These are phyloP conservation scores for Pseudachorutes palmiensis DNA, from an alignment of 1,140 invertebrate species.

Conservation along the genomic window DNA sequence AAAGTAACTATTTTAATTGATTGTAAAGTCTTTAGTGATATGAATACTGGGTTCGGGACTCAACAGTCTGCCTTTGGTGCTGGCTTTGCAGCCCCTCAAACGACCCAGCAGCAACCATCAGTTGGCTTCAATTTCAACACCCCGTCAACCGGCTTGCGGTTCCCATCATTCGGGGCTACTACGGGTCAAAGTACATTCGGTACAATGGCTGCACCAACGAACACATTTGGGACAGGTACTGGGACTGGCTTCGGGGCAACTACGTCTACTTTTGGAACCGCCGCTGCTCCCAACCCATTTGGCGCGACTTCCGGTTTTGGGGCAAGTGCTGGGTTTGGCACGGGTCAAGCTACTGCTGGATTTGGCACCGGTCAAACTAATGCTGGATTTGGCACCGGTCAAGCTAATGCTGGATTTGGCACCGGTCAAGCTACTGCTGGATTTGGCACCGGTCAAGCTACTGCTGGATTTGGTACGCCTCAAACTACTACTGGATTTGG, in stretches of 20 bases:
- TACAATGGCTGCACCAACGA: background rate
- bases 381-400: conserved; percentile 36
- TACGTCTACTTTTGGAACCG: conserved; percentile 24
- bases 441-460: conserved; percentile 27
- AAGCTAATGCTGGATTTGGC: conserved; percentile 42
- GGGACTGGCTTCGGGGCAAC: conserved; percentile 18
- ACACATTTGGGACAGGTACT: conserved; percentile 14
- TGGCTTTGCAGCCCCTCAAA: too few species aligned
- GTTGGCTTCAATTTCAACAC: too few species aligned
- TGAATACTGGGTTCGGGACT: too few species aligned
- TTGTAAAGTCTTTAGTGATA: too few species aligned
- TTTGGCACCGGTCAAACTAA: conserved; percentile 35
- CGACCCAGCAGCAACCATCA: too few species aligned
- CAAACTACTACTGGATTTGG: conserved; percentile 43
- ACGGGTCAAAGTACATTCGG: background rate
- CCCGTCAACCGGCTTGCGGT: too few species aligned
- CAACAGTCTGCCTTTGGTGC: too few species aligned
- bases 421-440: conserved; percentile 26
- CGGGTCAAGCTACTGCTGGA: conserved; percentile 9
- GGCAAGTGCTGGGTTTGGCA: conserved; percentile 31
- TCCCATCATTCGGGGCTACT: conserved; percentile 11
- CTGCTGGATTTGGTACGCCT: conserved; percentile 5
- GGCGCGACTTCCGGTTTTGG: too few species aligned
- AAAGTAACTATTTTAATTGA: too few species aligned
- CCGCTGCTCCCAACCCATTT: conserved; percentile 17